Base-by-base conservation (phyloP, 1,140 invertebrate species). In the Papilio helenus region DNA sequence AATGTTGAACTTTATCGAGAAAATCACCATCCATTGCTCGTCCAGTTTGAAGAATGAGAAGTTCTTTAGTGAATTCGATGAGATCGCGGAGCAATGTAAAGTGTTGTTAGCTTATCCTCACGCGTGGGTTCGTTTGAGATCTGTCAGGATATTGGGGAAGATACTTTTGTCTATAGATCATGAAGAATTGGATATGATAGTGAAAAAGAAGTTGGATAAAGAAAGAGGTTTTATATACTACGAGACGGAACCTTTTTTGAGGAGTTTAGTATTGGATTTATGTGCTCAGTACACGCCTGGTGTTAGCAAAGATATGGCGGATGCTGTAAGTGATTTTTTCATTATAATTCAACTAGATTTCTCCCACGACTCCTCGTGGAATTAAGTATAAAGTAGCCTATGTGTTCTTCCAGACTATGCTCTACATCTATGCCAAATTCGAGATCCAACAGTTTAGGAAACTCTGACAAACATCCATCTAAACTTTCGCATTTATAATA, bases 61-160 rank as follows among this genome's bases (percentile, higher is more conserved):
- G 79, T 90, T 93, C 81, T 83, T 87, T 2, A 87, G 80, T 51
- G 83, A 95, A 88, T 89, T 94, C 86, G 94, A 95, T 95, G 89
- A 96, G 90, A 86, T 98, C 96, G 95, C 97, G 92, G 95, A 97
- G 87, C 92, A 97, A n/a, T 97, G 96, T 88, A 97, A 98, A 93
- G 91, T 96, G 0, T 92, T 98, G 1, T 95, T 96, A 18, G 95
- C 90, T 0, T 95, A 96, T 83, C 95, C 95, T 94, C 93, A 95
- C 96, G 84, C 92, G 95, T 86, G 92, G 97, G 97, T 99, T 3
- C 96, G 98, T 77, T 93, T 98, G 68, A 95, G 96, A 77, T 95
- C 97, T 16, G 95, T 96, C 2, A 97, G 98, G 88, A 95, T 98
- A 55, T 90, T 99, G 29, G 97, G 97, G 3, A 95, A 96, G 29